Conservation (phyloP, 2,113 vertebrate species). For the Malurus alboscapulatus region DNA sequence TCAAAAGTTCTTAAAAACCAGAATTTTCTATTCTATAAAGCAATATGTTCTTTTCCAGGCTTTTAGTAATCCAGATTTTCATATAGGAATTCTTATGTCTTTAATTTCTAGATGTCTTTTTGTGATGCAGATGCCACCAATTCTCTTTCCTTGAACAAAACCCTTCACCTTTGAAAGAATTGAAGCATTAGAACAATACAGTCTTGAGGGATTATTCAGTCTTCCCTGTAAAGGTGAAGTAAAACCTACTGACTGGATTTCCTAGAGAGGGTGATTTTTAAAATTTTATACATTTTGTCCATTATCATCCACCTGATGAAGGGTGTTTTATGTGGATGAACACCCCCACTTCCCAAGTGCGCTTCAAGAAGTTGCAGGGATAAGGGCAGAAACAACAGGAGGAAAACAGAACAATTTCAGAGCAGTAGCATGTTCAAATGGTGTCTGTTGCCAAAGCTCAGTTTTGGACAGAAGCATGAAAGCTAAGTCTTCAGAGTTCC, state of each 20-base stretch:
- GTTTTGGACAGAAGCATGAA: not conserved
- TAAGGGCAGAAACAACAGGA: not conserved
- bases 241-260: not conserved
- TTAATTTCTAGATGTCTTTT: not conserved
- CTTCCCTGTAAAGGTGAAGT: not conserved
- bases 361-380: not conserved
- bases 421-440: not conserved
- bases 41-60: not conserved
- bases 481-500: not conserved
- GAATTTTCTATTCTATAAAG: not conserved
- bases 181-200: not conserved
- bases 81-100: not conserved
- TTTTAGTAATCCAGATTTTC: not conserved
- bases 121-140: not conserved
- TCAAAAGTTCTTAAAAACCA: not conserved
- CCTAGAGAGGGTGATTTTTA: not conserved
- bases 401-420: not conserved
- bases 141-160: not conserved
- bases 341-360: not conserved
- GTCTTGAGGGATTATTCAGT: not conserved
- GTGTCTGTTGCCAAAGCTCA: not conserved
- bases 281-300: not conserved
- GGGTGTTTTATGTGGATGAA: not conserved
- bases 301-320: not conserved
- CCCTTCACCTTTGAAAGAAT: not conserved